A percentile compares a stretch with the other conserved stretches of the same genome.
Conservation (phyloP, 2,888 invertebrate genomes). For the Erannis defoliaria region DNA sequence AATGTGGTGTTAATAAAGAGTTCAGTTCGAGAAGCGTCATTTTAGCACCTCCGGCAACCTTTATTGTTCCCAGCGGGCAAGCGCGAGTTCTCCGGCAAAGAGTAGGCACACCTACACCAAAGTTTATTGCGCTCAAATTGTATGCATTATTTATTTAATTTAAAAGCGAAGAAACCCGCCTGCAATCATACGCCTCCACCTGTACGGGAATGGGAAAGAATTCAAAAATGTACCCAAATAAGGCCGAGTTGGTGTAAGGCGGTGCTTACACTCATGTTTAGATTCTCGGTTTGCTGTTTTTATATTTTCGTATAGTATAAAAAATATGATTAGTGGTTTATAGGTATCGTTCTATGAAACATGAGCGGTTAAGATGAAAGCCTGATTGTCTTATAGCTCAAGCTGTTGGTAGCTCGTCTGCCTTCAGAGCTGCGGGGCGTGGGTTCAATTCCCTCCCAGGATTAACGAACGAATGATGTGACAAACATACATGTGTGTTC, state of each 20-base stretch:
- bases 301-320: no score
- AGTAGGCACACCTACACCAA: constrained; percentile 72
- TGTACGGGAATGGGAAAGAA: constrained; percentile 58
- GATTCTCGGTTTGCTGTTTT: no score
- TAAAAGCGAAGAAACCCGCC: constrained; percentile 83
- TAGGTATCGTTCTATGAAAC: no score
- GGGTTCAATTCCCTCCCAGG: no score
- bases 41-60: constrained; percentile 63
- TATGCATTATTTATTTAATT: constrained; percentile 86
- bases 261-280: not conserved
- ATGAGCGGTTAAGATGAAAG: no score
- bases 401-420: no score
- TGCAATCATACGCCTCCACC: constrained; percentile 70
- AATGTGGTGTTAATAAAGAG: not conserved
- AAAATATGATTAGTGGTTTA: no score
- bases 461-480: no score
- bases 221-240: constrained; percentile 37
- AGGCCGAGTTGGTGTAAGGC: constrained; percentile 21
- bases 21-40: constrained; percentile 49
- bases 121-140: constrained; percentile 85
- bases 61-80: constrained; percentile 79
- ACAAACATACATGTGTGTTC: no score
- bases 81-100: constrained; percentile 72
- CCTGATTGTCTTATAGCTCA: no score
- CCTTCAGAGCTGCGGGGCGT: no score